These are phyloP conservation scores for Lepidurus packardi DNA, from an alignment of 1,140 invertebrate genomes.

Conservation along the genomic window DNA sequence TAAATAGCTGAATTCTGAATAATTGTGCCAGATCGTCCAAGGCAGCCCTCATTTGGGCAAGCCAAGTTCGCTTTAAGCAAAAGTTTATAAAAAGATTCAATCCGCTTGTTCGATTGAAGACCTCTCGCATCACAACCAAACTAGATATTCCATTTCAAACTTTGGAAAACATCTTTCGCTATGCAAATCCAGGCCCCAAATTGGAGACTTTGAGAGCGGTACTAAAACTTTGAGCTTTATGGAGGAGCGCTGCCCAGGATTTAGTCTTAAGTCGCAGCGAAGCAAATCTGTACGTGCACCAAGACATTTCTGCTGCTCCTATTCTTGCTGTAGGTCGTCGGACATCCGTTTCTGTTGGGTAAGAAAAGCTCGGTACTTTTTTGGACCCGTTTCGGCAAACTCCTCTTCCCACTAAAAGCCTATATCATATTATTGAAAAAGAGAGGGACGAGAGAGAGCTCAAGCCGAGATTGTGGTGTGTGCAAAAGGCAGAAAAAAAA, in stretches of 20 bases:
- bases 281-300: neutral
- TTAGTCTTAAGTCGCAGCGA: neutral
- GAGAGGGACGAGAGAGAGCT: neutral
- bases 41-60: too few species aligned
- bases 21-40: too few species aligned
- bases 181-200: slow-evolving; percentile 8
- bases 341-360: neutral
- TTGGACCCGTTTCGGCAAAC: neutral
- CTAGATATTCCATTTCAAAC: neutral
- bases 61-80: neutral
- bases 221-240: slow-evolving; percentile 17
- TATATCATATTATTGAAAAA: neutral
- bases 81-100: neutral
- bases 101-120: neutral
- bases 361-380: neutral
- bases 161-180: neutral
- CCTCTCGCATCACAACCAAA: neutral
- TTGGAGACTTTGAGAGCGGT: slow-evolving; percentile 14
- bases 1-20: too few species aligned
- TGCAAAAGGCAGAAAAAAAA: neutral
- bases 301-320: too few species aligned
- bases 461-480: neutral
- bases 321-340: neutral
- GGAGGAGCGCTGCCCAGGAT: neutral
- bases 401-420: neutral